These are phyloP conservation scores for Notothenia rossii DNA, from an alignment of 2,113 vertebrate species.

Conservation along the genomic window DNA sequence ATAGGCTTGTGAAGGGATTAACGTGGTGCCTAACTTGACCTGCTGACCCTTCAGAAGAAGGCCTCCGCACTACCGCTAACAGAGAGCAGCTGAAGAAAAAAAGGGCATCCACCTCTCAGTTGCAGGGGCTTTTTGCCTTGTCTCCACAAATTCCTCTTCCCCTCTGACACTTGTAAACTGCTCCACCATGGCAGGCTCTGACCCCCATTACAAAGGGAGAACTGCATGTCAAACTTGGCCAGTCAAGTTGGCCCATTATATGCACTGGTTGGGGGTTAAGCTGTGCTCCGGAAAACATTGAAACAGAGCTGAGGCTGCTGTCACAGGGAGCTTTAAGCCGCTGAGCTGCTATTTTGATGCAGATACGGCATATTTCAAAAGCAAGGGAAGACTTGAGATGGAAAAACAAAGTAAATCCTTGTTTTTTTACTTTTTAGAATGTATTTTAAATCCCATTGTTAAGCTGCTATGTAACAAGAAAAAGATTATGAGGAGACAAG, in stretches of 20 bases:
- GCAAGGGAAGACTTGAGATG: background rate
- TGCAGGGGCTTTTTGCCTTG: slow-evolving; percentile 48
- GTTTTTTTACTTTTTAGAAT: slow-evolving; percentile 18
- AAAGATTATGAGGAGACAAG: slow-evolving; percentile 38
- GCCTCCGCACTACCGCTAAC: slow-evolving; percentile 40
- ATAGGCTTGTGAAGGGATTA: slow-evolving; percentile 79
- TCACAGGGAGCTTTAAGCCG: slow-evolving; percentile 47
- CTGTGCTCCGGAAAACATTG: slow-evolving; percentile 39
- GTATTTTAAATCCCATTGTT: slow-evolving; percentile 34
- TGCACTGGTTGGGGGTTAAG: slow-evolving; percentile 58
- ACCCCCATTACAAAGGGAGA: slow-evolving; percentile 67
- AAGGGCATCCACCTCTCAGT: slow-evolving; percentile 42
- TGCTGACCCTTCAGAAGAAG: slow-evolving; percentile 64
- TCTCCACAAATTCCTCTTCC: slow-evolving; percentile 65
- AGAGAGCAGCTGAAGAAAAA: slow-evolving; percentile 57
- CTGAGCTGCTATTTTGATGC: slow-evolving; percentile 44
- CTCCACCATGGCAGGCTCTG: slow-evolving; percentile 42
- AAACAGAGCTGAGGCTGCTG: slow-evolving; percentile 56
- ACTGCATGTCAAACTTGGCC: slow-evolving; percentile 59
- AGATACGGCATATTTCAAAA: slow-evolving; percentile 36
- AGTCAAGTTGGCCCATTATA: slow-evolving; percentile 59
- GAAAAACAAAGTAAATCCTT: background rate
- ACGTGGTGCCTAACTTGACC: slow-evolving; percentile 74
- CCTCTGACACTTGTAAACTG: slow-evolving; percentile 72
- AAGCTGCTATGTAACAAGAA: slow-evolving; percentile 29